Percentiles rank a stretch among this genome's conserved stretches.
These are phyloP conservation scores for Alces alces DNA, from an alignment of 2,113 vertebrate species.

Conservation along the genomic window DNA sequence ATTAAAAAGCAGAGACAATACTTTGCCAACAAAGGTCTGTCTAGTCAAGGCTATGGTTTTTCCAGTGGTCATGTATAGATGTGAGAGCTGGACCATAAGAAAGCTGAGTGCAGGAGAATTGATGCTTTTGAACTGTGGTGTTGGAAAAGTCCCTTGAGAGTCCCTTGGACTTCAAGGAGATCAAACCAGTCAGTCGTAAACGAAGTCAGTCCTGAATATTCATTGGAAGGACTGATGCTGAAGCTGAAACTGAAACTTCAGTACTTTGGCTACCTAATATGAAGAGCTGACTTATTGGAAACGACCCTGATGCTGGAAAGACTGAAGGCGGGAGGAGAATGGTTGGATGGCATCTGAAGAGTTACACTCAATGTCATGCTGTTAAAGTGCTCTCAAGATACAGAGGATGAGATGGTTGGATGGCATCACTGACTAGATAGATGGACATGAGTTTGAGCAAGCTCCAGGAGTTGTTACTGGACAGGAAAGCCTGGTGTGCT, in stretches of 20 bases:
- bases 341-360: not conserved
- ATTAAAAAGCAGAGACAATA: not conserved
- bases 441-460: not conserved
- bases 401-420: not conserved
- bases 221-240: not conserved
- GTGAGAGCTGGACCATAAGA: not conserved
- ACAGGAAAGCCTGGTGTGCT: not conserved
- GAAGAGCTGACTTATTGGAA: not conserved
- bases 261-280: not conserved
- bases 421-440: not conserved
- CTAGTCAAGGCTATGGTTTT: not conserved
- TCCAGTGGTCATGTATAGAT: not conserved
- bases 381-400: not conserved
- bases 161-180: not conserved
- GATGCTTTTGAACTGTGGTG: not conserved
- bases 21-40: not conserved
- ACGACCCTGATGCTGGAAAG: not conserved
- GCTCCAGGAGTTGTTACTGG: not conserved
- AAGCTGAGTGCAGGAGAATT: not conserved
- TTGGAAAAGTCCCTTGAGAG: not conserved
- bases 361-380: not conserved
- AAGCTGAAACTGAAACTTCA: not conserved
- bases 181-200: not conserved
- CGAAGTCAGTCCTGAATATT: not conserved
- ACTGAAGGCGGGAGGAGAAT: not conserved